These are phyloP conservation scores for Nothura maculosa DNA, from an alignment of 2,797 vertebrate genomes.

Conservation along the genomic window DNA sequence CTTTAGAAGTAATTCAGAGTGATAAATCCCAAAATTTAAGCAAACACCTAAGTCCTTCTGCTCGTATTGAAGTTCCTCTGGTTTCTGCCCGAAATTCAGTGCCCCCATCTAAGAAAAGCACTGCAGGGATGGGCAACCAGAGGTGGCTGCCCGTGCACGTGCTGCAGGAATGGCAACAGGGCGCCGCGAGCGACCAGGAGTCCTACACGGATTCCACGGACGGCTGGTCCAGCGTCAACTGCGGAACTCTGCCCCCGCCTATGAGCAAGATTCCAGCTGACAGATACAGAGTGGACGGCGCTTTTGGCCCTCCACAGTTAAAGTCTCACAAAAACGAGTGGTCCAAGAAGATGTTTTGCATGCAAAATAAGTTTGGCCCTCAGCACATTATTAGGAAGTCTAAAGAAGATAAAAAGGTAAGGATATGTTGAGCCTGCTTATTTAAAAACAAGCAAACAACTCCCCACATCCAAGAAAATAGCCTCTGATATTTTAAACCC, in stretches of 20 bases:
- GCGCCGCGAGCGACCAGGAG: slow-evolving; percentile 94
- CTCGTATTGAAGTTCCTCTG: slow-evolving; percentile 82
- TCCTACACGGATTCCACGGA: slow-evolving; percentile 97
- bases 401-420: slow-evolving; percentile 91
- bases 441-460: background rate
- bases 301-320: slow-evolving; percentile 83
- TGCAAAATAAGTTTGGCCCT: slow-evolving; percentile 82
- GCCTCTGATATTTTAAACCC: background rate
- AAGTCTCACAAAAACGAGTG: slow-evolving; percentile 90
- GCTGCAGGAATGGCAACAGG: slow-evolving; percentile 92
- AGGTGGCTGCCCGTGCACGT: slow-evolving; percentile 95
- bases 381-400: slow-evolving; percentile 81
- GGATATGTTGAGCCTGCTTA: background rate
- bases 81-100: slow-evolving; percentile 84
- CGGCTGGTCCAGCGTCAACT: slow-evolving; percentile 97
- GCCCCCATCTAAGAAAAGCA: slow-evolving; percentile 83
- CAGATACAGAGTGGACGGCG: slow-evolving; percentile 91
- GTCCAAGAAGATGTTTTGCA: slow-evolving; percentile 91
- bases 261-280: slow-evolving; percentile 99
- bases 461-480: background rate
- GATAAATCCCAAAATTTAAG: slow-evolving; percentile 85
- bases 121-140: slow-evolving; percentile 82
- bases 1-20: slow-evolving; percentile 85
- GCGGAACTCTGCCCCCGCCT: slow-evolving; percentile 95
- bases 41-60: slow-evolving; percentile 83